Conservation (phyloP, 1,140 invertebrate genomes). For the Oppia nitens region DNA sequence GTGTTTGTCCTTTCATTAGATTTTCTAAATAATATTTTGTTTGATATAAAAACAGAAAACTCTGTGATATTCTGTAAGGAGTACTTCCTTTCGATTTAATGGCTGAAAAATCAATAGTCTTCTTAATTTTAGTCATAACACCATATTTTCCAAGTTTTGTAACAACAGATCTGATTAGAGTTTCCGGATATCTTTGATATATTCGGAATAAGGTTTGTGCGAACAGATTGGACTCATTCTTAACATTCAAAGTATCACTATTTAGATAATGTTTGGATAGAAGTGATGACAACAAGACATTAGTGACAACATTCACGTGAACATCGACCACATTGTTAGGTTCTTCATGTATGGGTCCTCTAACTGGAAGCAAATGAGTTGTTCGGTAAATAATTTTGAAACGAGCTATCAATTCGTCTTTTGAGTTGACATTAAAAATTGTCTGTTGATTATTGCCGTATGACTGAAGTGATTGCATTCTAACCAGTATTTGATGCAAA, state of each 20-base stretch:
- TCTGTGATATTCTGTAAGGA: slow-evolving; percentile 18
- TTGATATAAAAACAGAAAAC: slow-evolving; percentile 14
- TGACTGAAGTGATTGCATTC: slow-evolving; percentile 16
- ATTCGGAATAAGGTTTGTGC: slow-evolving; percentile 44
- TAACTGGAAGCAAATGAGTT: slow-evolving; percentile 3
- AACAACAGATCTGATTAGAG: slow-evolving; percentile 38
- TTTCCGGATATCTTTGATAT: slow-evolving; percentile 49
- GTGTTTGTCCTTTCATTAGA: slow-evolving; percentile 19
- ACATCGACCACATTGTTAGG: slow-evolving; percentile 26
- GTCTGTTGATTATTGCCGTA: neutral
- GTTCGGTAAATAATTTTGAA: slow-evolving; percentile 20
- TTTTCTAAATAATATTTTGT: slow-evolving; percentile 11
- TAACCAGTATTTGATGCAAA: slow-evolving; percentile 20
- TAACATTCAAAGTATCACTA: slow-evolving; percentile 27
- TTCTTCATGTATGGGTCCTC: slow-evolving; percentile 16
- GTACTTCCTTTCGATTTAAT: slow-evolving; percentile 20
- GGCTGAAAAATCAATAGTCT: neutral
- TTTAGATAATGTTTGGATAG: slow-evolving; percentile 30
- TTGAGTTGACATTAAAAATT: neutral
- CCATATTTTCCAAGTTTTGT: slow-evolving; percentile 37
- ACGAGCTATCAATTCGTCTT: slow-evolving; percentile 15
- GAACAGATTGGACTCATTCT: slow-evolving; percentile 40
- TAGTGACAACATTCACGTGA: slow-evolving; percentile 24
- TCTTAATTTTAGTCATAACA: slow-evolving; percentile 30
- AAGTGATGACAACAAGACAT: slow-evolving; percentile 27